phyloP scores from a whole-genome alignment of 2,113 vertebrate genomes.

The Cyanistes caeruleus region DNA sequence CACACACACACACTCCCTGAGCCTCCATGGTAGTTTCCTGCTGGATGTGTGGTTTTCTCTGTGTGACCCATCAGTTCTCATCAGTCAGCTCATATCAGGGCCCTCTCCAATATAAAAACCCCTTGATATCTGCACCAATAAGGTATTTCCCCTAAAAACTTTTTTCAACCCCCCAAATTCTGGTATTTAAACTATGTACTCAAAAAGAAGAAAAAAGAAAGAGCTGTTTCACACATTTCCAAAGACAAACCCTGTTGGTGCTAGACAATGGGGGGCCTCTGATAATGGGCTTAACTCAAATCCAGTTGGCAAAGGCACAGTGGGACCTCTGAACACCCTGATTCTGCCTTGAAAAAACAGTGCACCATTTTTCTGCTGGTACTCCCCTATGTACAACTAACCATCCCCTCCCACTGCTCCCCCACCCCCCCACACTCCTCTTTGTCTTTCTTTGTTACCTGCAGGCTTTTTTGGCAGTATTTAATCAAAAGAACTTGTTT shows the following conservation, averaged over 20 bases:
- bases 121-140: neutral
- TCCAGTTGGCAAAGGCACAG: neutral
- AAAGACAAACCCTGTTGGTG: neutral
- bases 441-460: neutral
- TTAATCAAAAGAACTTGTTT: slow-evolving; percentile 21
- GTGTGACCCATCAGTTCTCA: neutral
- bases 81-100: neutral
- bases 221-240: neutral
- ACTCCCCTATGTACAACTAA: neutral
- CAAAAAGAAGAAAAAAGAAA: neutral
- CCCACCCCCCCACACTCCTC: neutral
- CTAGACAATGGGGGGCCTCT: neutral
- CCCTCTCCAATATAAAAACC: neutral
- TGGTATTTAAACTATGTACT: neutral
- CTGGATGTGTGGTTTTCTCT: neutral
- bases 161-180: neutral
- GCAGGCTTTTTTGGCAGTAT: neutral
- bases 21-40: neutral
- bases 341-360: neutral
- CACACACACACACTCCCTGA: neutral
- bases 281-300: neutral
- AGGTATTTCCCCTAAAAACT: neutral
- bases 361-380: neutral
- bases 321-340: neutral
- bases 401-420: neutral